Evolutionary conservation across 2,888 invertebrate species (phyloP).

Genomic region (Lobophora halterata): DNA sequence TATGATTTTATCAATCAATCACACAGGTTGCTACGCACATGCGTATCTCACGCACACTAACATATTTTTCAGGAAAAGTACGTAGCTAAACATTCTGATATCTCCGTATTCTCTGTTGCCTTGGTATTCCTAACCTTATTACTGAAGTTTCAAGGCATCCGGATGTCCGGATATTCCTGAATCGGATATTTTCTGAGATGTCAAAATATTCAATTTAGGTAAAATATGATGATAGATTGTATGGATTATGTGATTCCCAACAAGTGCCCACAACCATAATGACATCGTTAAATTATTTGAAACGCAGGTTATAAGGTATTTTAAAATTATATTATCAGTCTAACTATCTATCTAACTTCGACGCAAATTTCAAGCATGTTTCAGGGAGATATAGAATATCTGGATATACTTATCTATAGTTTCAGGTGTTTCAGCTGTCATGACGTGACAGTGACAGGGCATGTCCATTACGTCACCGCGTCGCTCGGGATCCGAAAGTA

Average conservation of each 20-base stretch:
- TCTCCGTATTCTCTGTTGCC: conserved; percentile 45
- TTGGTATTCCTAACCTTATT: conserved; percentile 78
- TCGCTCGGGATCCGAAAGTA: conserved; percentile 62
- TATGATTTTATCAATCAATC: conserved; percentile 20
- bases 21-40: conserved; percentile 43
- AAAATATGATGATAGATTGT: too few relatives aligned
- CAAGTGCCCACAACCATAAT: too few relatives aligned
- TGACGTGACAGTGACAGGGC: conserved; percentile 64
- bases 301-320: too few relatives aligned
- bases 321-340: too few relatives aligned
- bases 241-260: too few relatives aligned
- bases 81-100: conserved; percentile 32
- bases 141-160: conserved; percentile 73
- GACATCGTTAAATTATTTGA: too few relatives aligned
- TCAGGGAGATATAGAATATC: too few relatives aligned
- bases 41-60: conserved; percentile 38
- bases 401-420: too few relatives aligned
- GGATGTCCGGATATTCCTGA: conserved; percentile 10
- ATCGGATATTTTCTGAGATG: too few relatives aligned
- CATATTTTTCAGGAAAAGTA: conserved; percentile 21
- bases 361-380: too few relatives aligned
- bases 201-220: too few relatives aligned
- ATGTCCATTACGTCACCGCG: conserved; percentile 76
- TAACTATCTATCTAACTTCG: too few relatives aligned
- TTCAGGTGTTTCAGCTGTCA: conserved; percentile 38